Evolutionary conservation across 2,113 vertebrate species (phyloP).

Genomic region (Enhydra lutris): DNA sequence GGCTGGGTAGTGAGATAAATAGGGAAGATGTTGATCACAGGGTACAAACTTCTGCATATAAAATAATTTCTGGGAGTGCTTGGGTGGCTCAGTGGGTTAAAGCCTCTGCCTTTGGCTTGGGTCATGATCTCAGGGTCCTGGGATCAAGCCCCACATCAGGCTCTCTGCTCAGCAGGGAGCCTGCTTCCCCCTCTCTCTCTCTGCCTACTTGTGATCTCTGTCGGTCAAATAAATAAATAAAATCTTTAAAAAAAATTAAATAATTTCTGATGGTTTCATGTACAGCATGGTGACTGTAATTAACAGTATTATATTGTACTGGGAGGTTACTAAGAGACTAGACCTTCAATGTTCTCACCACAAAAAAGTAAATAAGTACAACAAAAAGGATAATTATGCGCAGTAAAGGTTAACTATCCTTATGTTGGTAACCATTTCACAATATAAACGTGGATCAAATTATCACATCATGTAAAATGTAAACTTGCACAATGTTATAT

Average conservation of each 20-base stretch:
- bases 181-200: no score
- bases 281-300: background rate
- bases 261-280: background rate
- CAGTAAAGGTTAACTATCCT: background rate
- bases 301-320: background rate
- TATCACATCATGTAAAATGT: background rate
- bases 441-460: background rate
- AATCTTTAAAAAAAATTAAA: background rate
- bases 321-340: background rate
- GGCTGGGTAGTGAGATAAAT: background rate
- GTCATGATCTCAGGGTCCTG: no score
- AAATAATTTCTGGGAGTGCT: background rate
- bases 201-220: no score
- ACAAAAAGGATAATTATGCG: background rate
- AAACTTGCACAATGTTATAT: background rate
- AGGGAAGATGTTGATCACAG: background rate
- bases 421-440: background rate
- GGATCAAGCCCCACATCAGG: no score
- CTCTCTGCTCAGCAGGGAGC: no score
- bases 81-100: no score
- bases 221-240: no score
- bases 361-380: background rate
- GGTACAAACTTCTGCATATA: background rate
- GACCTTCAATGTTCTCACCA: background rate
- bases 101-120: no score